phyloP scores from a whole-genome alignment of 2,113 vertebrate genomes.

The Ramphastos sulfuratus region DNA sequence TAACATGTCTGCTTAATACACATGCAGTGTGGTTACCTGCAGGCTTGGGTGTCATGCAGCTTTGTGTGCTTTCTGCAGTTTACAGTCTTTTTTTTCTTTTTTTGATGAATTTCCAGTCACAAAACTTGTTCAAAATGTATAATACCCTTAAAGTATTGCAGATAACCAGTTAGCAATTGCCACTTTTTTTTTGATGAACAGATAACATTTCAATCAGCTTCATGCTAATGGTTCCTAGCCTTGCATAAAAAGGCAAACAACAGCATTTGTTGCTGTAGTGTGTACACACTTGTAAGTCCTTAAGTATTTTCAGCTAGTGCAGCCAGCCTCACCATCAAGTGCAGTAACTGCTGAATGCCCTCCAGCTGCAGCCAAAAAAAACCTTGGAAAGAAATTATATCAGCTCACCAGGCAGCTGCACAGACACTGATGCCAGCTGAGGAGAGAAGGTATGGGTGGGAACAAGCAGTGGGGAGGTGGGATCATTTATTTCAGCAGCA shows the following conservation, averaged over 20 bases:
- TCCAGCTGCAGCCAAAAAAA: neutral
- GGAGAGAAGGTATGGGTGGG: neutral
- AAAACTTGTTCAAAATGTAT: neutral
- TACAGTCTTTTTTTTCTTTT: neutral
- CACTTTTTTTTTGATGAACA: neutral
- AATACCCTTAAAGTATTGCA: neutral
- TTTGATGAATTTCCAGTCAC: neutral
- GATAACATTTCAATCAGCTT: neutral
- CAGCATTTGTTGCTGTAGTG: neutral
- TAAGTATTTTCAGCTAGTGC: neutral
- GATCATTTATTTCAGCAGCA: constrained; percentile 1
- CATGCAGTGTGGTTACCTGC: neutral
- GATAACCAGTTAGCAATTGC: neutral
- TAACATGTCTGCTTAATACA: neutral
- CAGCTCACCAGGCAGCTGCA: neutral
- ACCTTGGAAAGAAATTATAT: neutral
- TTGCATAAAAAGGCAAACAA: neutral
- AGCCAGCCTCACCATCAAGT: neutral
- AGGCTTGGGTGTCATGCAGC: neutral
- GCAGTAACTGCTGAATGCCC: neutral
- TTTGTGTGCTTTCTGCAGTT: neutral
- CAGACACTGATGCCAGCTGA: neutral
- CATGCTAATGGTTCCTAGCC: neutral
- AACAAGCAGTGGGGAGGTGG: neutral
- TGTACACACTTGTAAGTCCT: neutral